phyloP scores from a whole-genome alignment of 37 sponge, comb jelly and placozoan genomes.

The Bolinopsis microptera region DNA sequence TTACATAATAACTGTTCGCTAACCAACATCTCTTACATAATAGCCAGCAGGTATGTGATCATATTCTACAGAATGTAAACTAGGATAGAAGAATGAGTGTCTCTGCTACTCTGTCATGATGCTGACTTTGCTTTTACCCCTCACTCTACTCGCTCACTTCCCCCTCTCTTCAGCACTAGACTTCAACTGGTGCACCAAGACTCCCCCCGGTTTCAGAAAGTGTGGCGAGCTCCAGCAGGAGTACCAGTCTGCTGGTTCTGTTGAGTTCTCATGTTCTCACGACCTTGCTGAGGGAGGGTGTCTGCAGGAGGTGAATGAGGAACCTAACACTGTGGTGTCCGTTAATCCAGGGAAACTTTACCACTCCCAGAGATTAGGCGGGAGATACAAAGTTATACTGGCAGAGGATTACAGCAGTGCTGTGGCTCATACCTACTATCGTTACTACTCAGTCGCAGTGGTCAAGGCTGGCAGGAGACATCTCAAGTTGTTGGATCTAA shows the following conservation, averaged over 20 bases:
- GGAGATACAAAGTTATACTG: not conserved
- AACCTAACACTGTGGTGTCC: not conserved
- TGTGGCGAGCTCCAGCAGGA: not conserved
- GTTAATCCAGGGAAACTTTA: not conserved
- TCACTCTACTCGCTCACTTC: no score
- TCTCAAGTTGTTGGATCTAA: not conserved
- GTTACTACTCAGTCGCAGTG: slow-evolving; percentile 24
- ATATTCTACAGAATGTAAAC: no score
- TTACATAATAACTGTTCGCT: no score
- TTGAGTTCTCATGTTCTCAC: not conserved
- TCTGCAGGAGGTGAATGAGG: not conserved
- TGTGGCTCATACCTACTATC: not conserved
- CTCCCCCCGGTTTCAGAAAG: not conserved
- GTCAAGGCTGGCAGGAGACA: not conserved
- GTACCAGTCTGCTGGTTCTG: not conserved
- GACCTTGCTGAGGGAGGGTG: not conserved
- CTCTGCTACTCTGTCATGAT: no score
- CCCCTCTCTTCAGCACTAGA: not conserved
- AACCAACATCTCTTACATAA: no score
- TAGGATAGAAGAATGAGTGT: no score
- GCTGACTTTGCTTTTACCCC: no score
- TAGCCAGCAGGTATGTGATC: no score
- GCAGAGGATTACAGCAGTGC: not conserved
- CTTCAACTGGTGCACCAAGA: not conserved
- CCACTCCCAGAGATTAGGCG: not conserved